Evolutionary conservation across 2,888 invertebrate genomes (phyloP), one percentile per base, ranked within the genome.

Genomic region (Coremacera marginata): DNA sequence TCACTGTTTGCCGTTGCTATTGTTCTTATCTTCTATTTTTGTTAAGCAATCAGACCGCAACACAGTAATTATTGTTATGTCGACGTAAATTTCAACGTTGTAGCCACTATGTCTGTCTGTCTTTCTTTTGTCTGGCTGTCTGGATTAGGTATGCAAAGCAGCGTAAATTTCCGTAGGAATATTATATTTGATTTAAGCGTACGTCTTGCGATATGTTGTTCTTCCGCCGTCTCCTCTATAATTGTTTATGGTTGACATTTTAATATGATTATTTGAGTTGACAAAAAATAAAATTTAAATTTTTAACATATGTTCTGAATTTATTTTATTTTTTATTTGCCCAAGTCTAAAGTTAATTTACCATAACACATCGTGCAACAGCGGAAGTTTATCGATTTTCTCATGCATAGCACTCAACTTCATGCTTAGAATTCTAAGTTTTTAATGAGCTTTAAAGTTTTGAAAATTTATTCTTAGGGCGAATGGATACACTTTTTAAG

Each of bases 31-130:
- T 44, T 37, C 16, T 5, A 5, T 11, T 11, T 62, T 62, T 63
- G 73, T 60, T 34, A 55, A 62, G 63, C 49, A 74, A 74, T 65
- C 65, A 74, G 74, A 74, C 65, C 74, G 74, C 67, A 65, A 65
- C 74, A 7, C 14, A 8, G 74, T 74, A 65, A 67, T 68, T 74
- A 74, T 74, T 74, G 49, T 65, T 67, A 52, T 68, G 74, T 67
- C 62, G 51, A 34, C 68, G 49, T 68, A 37, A 44, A 44, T 19
- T 37, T 67, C 19, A 16, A 60, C 25, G 25, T 11, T 22, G 57
- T 60, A 27, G n/a, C 16, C 19, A 49, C 22, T n/a, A 11, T 3
- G 19, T 25, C 19, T n/a, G 68, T 68, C 49, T n/a, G 5, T 37
- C 0, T 70, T 70, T 16, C 49, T 22, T 60, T 19, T 22, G 14